Percentiles rank a stretch among this genome's conserved stretches.
phyloP scores from a whole-genome alignment of 2,888 invertebrate genomes.

The Dorcus parallelipipedus region DNA sequence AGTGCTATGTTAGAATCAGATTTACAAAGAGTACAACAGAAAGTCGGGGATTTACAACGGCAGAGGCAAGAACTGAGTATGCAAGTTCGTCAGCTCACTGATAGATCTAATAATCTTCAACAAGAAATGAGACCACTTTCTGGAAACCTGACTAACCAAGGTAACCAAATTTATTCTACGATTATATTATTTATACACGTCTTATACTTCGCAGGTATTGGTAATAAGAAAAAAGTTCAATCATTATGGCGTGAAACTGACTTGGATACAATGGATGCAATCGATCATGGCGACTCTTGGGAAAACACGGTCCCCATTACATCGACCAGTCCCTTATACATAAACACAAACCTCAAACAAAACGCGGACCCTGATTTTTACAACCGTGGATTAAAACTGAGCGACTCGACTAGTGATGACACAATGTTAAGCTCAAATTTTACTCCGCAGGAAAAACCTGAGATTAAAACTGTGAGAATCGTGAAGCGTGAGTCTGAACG shows the following conservation, averaged over 20 bases:
- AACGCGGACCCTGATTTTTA: slow-evolving; percentile 35
- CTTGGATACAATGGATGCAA: slow-evolving; percentile 74
- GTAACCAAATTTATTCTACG: too few relatives aligned
- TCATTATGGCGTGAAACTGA: slow-evolving; percentile 88
- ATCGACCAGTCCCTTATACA: slow-evolving; percentile 62
- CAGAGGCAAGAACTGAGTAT: slow-evolving; percentile 83
- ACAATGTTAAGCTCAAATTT: slow-evolving; percentile 32
- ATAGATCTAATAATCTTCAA: slow-evolving; percentile 70
- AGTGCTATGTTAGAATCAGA: slow-evolving; percentile 75
- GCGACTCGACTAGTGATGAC: slow-evolving; percentile 41
- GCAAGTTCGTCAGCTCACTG: slow-evolving; percentile 80
- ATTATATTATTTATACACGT: background rate
- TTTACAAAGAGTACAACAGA: slow-evolving; percentile 75
- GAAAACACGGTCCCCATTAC: slow-evolving; percentile 40
- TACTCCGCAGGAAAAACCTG: slow-evolving; percentile 71
- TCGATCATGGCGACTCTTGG: slow-evolving; percentile 64
- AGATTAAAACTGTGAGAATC: slow-evolving; percentile 89
- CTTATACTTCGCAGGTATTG: slow-evolving; percentile 15
- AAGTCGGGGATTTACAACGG: slow-evolving; percentile 81
- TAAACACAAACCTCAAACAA: slow-evolving; percentile 57
- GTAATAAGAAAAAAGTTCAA: slow-evolving; percentile 57
- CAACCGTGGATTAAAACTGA: slow-evolving; percentile 62
- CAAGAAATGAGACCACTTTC: slow-evolving; percentile 52
- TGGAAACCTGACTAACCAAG: slow-evolving; percentile 21
- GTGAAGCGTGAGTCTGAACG: slow-evolving; percentile 90